Evolutionary conservation across 53 echinoderm and acorn worm genomes (phyloP).

Genomic region (Temnopleurus reevesii): DNA sequence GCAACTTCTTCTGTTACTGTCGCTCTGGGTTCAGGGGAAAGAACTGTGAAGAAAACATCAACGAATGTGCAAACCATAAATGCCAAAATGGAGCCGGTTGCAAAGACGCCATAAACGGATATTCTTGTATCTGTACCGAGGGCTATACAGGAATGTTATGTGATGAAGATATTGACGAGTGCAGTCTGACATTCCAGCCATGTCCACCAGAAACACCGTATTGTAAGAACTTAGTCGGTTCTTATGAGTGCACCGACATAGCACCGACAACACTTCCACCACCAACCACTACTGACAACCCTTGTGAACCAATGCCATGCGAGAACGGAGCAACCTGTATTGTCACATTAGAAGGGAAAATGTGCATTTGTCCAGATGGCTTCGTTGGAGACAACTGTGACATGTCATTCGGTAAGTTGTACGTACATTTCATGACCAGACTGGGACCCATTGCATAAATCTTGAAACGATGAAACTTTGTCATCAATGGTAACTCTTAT

Average conservation of each 20-base stretch:
- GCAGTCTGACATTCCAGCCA: conserved; percentile 12
- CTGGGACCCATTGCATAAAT: not conserved
- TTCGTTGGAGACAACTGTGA: conserved; percentile 51
- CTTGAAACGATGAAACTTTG: no score
- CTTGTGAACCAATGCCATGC: conserved; percentile 24
- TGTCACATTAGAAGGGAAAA: not conserved
- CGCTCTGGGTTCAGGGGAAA: conserved; percentile 51
- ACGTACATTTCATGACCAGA: not conserved
- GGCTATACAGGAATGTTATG: conserved; percentile 47
- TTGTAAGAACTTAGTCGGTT: conserved; percentile 36
- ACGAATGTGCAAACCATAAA: conserved; percentile 65
- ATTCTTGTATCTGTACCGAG: conserved; percentile 52
- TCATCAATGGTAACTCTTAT: no score
- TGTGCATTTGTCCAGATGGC: not conserved
- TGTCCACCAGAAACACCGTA: conserved; percentile 44
- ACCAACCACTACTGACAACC: conserved; percentile 41
- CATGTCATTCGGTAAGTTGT: conserved; percentile 9
- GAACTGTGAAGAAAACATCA: conserved; percentile 60
- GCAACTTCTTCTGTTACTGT: conserved; percentile 54
- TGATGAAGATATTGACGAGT: conserved; percentile 53
- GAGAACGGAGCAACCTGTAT: conserved; percentile 39
- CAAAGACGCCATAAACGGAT: conserved; percentile 36
- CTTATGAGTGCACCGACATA: conserved; percentile 44
- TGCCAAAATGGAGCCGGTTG: conserved; percentile 67
- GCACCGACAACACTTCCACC: conserved; percentile 55